Evolutionary conservation across 2,888 invertebrate species (phyloP).

Genomic region (Orgyia antiqua): DNA sequence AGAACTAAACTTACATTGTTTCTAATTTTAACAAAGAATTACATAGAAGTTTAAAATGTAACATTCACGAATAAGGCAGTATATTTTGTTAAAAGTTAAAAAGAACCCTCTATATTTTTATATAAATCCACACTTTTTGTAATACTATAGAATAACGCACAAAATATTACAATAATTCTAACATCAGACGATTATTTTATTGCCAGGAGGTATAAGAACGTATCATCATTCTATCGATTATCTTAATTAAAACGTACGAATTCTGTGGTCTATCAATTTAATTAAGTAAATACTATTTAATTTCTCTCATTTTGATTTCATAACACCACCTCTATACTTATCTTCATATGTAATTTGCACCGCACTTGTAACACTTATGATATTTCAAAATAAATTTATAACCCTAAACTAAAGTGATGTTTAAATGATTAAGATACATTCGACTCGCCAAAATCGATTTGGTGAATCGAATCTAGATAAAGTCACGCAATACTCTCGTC

Average conservation of each 20-base stretch:
- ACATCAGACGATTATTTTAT: constrained; percentile 18
- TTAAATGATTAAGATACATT: constrained; percentile 28
- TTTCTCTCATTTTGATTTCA: constrained; percentile 39
- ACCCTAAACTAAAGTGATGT: constrained; percentile 41
- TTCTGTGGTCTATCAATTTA: constrained; percentile 29
- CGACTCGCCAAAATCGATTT: constrained; percentile 23
- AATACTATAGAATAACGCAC: constrained; percentile 21
- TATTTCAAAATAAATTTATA: constrained; percentile 36
- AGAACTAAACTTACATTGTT: constrained; percentile 18
- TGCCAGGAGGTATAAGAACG: constrained; percentile 15
- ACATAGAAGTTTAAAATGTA: constrained; percentile 32
- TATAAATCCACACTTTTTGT: constrained; percentile 22
- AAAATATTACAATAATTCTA: constrained; percentile 12
- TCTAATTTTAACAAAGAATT: constrained; percentile 32
- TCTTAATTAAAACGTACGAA: constrained; percentile 19
- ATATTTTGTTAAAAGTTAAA: constrained; percentile 33
- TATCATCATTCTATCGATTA: constrained; percentile 9
- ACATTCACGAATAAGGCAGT: constrained; percentile 49
- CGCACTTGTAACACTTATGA: constrained; percentile 39
- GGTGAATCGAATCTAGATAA: constrained; percentile 16
- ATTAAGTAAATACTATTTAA: constrained; percentile 33
- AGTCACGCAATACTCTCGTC: constrained; percentile 26
- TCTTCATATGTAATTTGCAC: constrained; percentile 46
- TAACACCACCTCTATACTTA: constrained; percentile 30
- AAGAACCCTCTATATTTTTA: constrained; percentile 25